Conservation (phyloP, 2,888 invertebrate species). For the Gymnocheta viridis region DNA sequence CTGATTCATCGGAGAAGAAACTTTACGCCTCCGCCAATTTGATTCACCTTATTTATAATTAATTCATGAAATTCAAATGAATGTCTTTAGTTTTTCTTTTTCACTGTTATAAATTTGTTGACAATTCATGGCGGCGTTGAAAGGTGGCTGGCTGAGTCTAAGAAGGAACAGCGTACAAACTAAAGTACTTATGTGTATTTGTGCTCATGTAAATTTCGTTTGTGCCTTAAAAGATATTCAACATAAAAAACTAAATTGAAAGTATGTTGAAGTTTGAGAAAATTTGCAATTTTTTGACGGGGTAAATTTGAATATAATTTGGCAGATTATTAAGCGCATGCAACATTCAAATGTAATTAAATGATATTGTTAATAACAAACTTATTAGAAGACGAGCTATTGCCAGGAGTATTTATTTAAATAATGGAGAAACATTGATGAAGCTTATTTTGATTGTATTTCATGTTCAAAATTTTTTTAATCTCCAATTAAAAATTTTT, state of each 20-base stretch:
- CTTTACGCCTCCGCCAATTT: slow-evolving; percentile 40
- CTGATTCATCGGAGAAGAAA: slow-evolving; percentile 13
- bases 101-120: slow-evolving; percentile 43
- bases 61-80: slow-evolving; percentile 69
- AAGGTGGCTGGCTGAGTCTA: slow-evolving; percentile 35
- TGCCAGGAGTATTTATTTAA: background rate
- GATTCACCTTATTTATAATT: slow-evolving; percentile 65
- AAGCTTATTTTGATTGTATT: background rate
- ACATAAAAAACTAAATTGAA: background rate
- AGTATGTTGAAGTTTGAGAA: slow-evolving; percentile 1
- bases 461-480: background rate
- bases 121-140: slow-evolving; percentile 56
- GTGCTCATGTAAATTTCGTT: background rate
- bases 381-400: background rate
- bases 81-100: slow-evolving; percentile 48
- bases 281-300: background rate
- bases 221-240: too few relatives aligned
- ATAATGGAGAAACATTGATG: background rate
- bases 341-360: slow-evolving; percentile 14
- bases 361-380: slow-evolving; percentile 8
- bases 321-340: background rate
- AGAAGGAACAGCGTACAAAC: slow-evolving; percentile 13
- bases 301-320: slow-evolving; percentile 17
- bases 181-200: background rate
- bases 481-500: background rate